Evolutionary conservation across 2,113 vertebrate species (phyloP).

Genomic region (Apeltes quadracus): DNA sequence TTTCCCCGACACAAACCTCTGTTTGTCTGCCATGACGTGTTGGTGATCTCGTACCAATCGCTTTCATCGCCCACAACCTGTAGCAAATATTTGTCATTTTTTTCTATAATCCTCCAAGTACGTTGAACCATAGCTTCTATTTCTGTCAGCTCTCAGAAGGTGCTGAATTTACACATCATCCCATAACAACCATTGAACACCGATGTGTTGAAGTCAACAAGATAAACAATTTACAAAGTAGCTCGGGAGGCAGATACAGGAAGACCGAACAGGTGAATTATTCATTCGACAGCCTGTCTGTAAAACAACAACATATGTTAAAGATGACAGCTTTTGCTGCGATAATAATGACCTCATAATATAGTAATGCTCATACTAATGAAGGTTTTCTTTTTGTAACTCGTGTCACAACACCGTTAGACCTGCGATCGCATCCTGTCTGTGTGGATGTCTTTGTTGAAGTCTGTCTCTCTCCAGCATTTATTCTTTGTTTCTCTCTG

Average conservation of each 20-base stretch:
- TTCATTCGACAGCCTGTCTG: slow-evolving; percentile 23
- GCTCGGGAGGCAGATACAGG: neutral
- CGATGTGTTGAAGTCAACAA: slow-evolving; percentile 10
- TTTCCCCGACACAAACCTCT: neutral
- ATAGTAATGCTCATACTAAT: slow-evolving; percentile 6
- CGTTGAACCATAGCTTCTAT: neutral
- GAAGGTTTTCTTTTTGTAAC: slow-evolving; percentile 9
- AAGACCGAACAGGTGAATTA: slow-evolving; percentile 21
- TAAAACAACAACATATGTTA: slow-evolving; percentile 29
- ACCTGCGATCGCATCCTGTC: neutral
- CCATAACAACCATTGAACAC: slow-evolving; percentile 3
- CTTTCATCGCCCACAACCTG: no score
- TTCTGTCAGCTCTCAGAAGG: neutral
- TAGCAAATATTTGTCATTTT: neutral
- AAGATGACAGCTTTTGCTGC: neutral
- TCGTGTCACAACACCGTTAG: slow-evolving; percentile 1
- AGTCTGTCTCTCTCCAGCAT: slow-evolving; percentile 11
- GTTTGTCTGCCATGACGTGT: neutral
- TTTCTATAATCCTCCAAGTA: neutral
- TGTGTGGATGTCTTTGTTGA: slow-evolving; percentile 3
- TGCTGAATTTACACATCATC: neutral
- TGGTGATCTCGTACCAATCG: neutral
- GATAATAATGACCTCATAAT: slow-evolving; percentile 4
- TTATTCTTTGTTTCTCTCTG: slow-evolving; percentile 45
- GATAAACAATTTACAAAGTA: slow-evolving; percentile 19